These are phyloP conservation scores for Nasonia giraulti DNA, from an alignment of 1,140 invertebrate genomes.

Conservation along the genomic window DNA sequence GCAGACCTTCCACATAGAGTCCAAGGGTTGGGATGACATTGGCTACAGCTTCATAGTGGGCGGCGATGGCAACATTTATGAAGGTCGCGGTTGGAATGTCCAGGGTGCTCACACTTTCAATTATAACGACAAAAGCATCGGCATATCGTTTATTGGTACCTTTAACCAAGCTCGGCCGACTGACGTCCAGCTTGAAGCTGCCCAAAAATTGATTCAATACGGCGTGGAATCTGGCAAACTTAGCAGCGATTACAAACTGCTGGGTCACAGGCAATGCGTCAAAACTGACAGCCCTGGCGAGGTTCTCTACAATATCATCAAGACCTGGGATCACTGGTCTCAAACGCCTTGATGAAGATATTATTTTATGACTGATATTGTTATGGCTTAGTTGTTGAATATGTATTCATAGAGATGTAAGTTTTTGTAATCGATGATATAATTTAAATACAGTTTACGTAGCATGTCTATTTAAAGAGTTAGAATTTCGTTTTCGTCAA, in stretches of 20 bases:
- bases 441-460: no score
- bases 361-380: no score
- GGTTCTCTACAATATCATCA: conserved; percentile 77
- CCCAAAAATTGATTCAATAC: conserved; percentile 77
- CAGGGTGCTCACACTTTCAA: conserved; percentile 82
- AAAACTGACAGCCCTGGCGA: conserved; percentile 83
- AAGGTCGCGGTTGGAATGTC: conserved; percentile 83
- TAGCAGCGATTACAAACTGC: conserved; percentile 77
- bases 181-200: conserved; percentile 75
- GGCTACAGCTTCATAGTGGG: conserved; percentile 74
- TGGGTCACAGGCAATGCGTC: conserved; percentile 82
- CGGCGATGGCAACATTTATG: conserved; percentile 84
- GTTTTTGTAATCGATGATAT: no score
- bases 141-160: conserved; percentile 80
- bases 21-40: conserved; percentile 76
- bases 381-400: no score
- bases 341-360: conserved; percentile 28
- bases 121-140: conserved; percentile 84
- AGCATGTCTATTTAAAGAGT: no score
- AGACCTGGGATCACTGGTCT: conserved; percentile 79
- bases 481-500: no score
- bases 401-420: no score
- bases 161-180: conserved; percentile 50
- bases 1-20: conserved; percentile 85
- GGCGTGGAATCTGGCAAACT: conserved; percentile 79